Percentiles rank a stretch among this genome's conserved stretches.
phyloP scores from a whole-genome alignment of 2,888 invertebrate genomes.

The Spisula subtruncata region DNA sequence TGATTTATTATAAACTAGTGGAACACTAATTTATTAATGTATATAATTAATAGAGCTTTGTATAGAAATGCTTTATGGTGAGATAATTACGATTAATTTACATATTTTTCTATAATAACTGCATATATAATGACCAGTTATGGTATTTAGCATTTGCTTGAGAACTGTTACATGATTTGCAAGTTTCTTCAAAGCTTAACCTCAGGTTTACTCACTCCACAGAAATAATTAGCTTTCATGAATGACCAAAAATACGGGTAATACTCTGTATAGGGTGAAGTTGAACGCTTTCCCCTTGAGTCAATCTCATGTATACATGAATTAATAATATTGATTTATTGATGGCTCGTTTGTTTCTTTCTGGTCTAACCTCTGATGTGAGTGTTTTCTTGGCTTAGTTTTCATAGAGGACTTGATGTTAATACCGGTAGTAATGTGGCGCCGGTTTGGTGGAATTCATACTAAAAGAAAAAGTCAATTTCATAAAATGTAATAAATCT shows the following conservation, averaged over 20 bases:
- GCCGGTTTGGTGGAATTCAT: too few species aligned
- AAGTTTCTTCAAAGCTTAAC: slow-evolving; percentile 12
- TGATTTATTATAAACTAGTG: background rate
- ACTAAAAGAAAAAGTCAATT: too few species aligned
- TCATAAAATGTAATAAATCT: too few species aligned
- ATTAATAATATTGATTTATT: background rate
- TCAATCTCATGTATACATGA: background rate
- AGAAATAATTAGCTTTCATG: slow-evolving; percentile 13
- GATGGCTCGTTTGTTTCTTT: background rate
- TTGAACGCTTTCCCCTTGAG: too few species aligned
- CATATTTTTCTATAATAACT: slow-evolving; percentile 2
- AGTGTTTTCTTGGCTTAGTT: too few species aligned
- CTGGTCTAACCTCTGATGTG: too few species aligned
- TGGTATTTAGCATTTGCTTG: background rate
- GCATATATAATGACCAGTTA: background rate
- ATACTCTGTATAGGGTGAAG: background rate
- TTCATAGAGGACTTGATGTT: too few species aligned
- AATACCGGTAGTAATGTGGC: too few species aligned
- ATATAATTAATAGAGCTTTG: background rate
- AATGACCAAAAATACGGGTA: background rate
- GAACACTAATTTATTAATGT: background rate
- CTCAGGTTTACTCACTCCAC: background rate
- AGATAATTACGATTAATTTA: background rate
- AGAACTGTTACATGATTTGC: slow-evolving; percentile 13
- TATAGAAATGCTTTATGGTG: background rate